Base-by-base conservation (phyloP, 1,140 invertebrate genomes). In the Drosophila micromelanica region DNA sequence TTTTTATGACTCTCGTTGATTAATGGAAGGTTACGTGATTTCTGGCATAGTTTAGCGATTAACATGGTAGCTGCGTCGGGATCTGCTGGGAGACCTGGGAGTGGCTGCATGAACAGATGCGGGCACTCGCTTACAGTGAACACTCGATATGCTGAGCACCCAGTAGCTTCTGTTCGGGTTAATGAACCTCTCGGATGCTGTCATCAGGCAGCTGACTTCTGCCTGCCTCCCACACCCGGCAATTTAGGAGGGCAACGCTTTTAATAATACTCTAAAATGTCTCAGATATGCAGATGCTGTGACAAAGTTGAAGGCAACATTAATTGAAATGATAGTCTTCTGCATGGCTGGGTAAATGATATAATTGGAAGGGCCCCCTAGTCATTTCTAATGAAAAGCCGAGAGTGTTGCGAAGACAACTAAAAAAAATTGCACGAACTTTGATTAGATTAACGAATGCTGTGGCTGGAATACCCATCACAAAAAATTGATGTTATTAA, bases 1-100 rank as follows among this genome's bases (percentile, higher is more conserved):
- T 51, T 63, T 76, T 87, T 82, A 81, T 67, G 67, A 76, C 35
- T 82, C 15, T 15, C 57, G 59, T 73, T 89, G 84, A 89, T 87
- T 87, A 87, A 87, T 87, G 84, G 43, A 68, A 51, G 73, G 76
- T 89, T 89, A 89, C 84, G 82, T 87, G 82, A 87, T 89, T 89
- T 87, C 79, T 84, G 84, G 72, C 84, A 89, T 76, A 89, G 84
- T 89, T 89, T 27, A 52, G 68, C 64, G 84, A 87, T 87, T 89
- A 87, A 75, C 69, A 69, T 42, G 64, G 35, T 37, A 61, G 15
- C 46, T 68, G 57, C 43, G 43, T 65, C 46, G 74, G 63, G 69
- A 71, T 51, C 67, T 51, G 43, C 8, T 15, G 32, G 63, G 63
- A 11, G 54, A 1, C 17, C 17, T 17, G 17, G 17, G 17, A 17